A percentile compares a stretch with the other conserved stretches of the same genome.
These are phyloP conservation scores for Dicycla oo DNA, from an alignment of 2,888 invertebrate species.

Conservation along the genomic window DNA sequence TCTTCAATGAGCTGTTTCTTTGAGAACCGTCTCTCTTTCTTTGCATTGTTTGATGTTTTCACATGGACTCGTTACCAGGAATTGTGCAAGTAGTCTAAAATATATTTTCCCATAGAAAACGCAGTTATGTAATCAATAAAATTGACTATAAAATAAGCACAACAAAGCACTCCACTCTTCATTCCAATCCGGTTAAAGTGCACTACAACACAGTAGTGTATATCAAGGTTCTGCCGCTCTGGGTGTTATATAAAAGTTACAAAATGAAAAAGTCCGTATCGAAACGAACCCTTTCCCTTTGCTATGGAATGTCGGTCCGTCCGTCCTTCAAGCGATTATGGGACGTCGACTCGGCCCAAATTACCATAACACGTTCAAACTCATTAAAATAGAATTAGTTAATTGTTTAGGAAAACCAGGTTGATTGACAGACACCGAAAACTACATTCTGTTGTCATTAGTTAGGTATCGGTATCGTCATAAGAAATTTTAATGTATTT, in stretches of 20 bases:
- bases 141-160: background rate
- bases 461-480: conserved; percentile 32
- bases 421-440: conserved; percentile 49
- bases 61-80: conserved; percentile 78
- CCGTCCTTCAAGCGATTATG: conserved; percentile 86
- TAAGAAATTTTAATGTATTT: conserved; percentile 40
- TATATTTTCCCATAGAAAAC: conserved; percentile 24
- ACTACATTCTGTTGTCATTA: conserved; percentile 59
- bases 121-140: conserved; percentile 5
- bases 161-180: conserved; percentile 7
- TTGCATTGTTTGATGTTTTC: conserved; percentile 82
- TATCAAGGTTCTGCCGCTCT: conserved; percentile 7
- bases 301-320: conserved; percentile 69
- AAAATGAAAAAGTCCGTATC: conserved; percentile 52
- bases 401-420: conserved; percentile 70
- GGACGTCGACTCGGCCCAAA: conserved; percentile 82
- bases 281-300: conserved; percentile 62
- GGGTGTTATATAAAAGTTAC: conserved; percentile 39
- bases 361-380: conserved; percentile 75
- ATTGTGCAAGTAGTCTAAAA: conserved; percentile 65
- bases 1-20: conserved; percentile 87
- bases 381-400: conserved; percentile 84
- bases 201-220: conserved; percentile 16
- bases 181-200: conserved; percentile 14
- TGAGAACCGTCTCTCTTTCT: conserved; percentile 79